phyloP scores from a whole-genome alignment of 1,140 invertebrate species.

The Drosophila tani region DNA sequence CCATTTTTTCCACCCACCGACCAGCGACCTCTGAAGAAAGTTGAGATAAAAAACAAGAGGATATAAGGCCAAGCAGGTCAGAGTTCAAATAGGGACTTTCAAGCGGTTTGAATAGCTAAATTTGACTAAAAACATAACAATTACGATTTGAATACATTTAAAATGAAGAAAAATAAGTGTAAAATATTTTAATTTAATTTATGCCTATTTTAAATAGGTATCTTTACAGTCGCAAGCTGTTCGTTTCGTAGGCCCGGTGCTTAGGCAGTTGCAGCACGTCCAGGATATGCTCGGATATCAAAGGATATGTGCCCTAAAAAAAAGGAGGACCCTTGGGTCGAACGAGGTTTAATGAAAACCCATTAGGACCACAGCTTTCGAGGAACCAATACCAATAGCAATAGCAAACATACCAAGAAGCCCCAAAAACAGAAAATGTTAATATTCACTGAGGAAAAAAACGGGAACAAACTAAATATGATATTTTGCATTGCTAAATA shows the following conservation, averaged over 20 bases:
- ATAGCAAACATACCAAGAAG: constrained; percentile 6
- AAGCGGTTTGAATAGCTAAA: no score
- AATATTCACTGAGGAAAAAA: constrained; percentile 1
- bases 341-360: constrained; percentile 62
- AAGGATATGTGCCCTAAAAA: constrained; percentile 9
- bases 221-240: neutral
- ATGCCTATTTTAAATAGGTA: neutral
- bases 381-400: constrained; percentile 30
- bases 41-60: neutral
- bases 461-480: neutral
- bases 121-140: neutral
- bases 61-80: neutral
- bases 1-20: neutral
- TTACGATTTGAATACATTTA: neutral
- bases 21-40: neutral
- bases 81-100: neutral
- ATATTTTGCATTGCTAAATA: neutral
- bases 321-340: constrained; percentile 16
- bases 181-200: no score
- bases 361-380: constrained; percentile 40
- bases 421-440: neutral
- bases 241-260: neutral
- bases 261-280: constrained; percentile 69
- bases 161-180: neutral
- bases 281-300: constrained; percentile 55